Percentiles rank a stretch among this genome's conserved stretches.
phyloP scores from a whole-genome alignment of 2,113 vertebrate species.

The Salvelinus namaycush region DNA sequence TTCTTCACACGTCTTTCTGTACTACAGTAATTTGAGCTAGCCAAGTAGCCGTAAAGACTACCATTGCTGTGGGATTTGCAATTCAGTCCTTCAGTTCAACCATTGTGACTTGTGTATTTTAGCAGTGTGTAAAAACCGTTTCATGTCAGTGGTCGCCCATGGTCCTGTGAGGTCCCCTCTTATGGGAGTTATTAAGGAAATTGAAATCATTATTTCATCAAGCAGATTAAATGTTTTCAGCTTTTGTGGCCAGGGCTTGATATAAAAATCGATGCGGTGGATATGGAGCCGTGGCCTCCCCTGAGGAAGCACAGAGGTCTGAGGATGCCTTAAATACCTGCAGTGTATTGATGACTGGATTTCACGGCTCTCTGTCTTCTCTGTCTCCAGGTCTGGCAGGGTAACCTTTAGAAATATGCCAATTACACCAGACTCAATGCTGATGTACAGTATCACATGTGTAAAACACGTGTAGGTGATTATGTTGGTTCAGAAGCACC shows the following conservation, averaged over 20 bases:
- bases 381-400: slow-evolving; percentile 24
- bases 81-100: not conserved
- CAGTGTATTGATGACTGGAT: slow-evolving; percentile 20
- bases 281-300: slow-evolving; percentile 9
- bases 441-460: slow-evolving; percentile 13
- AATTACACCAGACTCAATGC: slow-evolving; percentile 23
- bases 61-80: too few species aligned
- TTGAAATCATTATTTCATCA: slow-evolving; percentile 54
- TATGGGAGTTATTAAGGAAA: slow-evolving; percentile 30
- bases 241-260: slow-evolving; percentile 12
- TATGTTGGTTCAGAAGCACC: too few species aligned
- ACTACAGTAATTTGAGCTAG: too few species aligned
- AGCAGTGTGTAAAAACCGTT: not conserved
- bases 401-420: slow-evolving; percentile 34
- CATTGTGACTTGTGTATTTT: slow-evolving; percentile 10
- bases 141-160: not conserved
- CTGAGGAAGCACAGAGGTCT: not conserved
- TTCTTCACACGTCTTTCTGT: too few species aligned
- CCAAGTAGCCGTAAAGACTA: too few species aligned
- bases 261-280: slow-evolving; percentile 25
- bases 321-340: slow-evolving; percentile 34
- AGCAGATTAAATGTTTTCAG: slow-evolving; percentile 40
- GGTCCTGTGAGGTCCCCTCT: not conserved
- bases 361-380: slow-evolving; percentile 21
- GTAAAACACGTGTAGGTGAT: not conserved